A percentile compares a stretch with the other conserved stretches of the same genome.
Conservation (phyloP, 2,113 vertebrate genomes). For the Thalassoma bifasciatum region DNA sequence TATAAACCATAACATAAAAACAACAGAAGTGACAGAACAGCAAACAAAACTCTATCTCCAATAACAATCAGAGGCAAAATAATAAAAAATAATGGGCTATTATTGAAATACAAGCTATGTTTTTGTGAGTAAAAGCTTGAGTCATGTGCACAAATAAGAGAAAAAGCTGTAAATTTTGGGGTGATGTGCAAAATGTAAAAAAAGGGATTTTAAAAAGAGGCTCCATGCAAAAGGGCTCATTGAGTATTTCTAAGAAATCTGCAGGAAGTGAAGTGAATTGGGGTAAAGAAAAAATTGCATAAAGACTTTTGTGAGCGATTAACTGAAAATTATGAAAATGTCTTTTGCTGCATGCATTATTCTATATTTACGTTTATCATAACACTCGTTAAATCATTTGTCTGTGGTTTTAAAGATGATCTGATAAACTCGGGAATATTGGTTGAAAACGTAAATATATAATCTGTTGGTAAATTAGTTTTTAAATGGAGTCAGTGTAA, state of each 20-base stretch:
- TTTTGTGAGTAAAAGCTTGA: constrained; percentile 37
- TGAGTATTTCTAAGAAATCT: too few species aligned
- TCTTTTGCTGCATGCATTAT: constrained; percentile 60
- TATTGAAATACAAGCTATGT: constrained; percentile 13
- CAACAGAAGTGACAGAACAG: constrained; percentile 71
- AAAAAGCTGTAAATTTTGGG: constrained; percentile 24
- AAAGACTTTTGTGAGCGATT: constrained; percentile 8
- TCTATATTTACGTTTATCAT: constrained; percentile 76
- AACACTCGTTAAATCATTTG: not conserved
- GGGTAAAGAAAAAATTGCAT: not conserved
- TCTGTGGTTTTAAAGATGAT: not conserved
- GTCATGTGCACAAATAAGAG: constrained; percentile 12
- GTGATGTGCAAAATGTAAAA: constrained; percentile 20
- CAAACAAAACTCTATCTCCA: constrained; percentile 68
- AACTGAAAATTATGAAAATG: constrained; percentile 23
- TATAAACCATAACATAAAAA: constrained; percentile 57
- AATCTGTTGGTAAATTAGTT: not conserved
- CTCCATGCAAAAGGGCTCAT: constrained; percentile 45
- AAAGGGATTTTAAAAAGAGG: constrained; percentile 2
- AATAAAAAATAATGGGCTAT: constrained; percentile 31
- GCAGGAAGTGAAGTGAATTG: too few species aligned
- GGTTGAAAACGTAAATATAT: constrained; percentile 76
- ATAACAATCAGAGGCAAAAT: constrained; percentile 16
- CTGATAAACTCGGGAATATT: not conserved
- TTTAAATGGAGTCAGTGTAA: constrained; percentile 25